Conservation (phyloP, 2,797 vertebrate genomes). For the Ptychadena robeensis region DNA sequence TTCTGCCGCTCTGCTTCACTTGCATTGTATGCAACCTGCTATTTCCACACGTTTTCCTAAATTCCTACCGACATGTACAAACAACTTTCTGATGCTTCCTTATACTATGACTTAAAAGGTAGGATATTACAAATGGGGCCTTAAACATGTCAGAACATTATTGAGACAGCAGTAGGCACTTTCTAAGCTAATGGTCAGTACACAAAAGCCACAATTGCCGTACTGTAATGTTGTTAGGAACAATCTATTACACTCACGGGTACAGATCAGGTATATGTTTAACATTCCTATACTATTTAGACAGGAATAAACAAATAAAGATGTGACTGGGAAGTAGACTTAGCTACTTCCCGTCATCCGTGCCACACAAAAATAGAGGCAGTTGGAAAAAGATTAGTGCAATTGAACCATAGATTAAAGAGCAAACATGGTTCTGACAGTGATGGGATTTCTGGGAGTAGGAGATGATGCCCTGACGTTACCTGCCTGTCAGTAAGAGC, state of each 20-base stretch:
- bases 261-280: slow-evolving; percentile 8
- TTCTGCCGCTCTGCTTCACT: background rate
- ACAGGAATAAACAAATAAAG: slow-evolving; percentile 41
- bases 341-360: background rate
- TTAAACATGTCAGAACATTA: slow-evolving; percentile 56
- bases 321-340: slow-evolving; percentile 19
- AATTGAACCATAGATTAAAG: slow-evolving; percentile 56
- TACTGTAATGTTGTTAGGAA: background rate
- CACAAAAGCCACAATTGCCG: slow-evolving; percentile 32
- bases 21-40: background rate
- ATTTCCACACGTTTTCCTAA: slow-evolving; percentile 51
- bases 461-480: slow-evolving; percentile 56
- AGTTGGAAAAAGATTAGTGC: slow-evolving; percentile 43
- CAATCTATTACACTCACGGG: background rate
- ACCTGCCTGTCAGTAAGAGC: slow-evolving; percentile 57
- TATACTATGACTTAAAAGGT: slow-evolving; percentile 52
- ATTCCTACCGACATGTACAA: slow-evolving; percentile 57
- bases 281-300: slow-evolving; percentile 14
- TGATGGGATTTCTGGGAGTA: slow-evolving; percentile 45
- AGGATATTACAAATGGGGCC: slow-evolving; percentile 63
- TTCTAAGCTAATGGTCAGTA: slow-evolving; percentile 41
- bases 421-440: slow-evolving; percentile 56
- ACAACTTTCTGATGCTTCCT: slow-evolving; percentile 58
- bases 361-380: slow-evolving; percentile 48
- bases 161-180: slow-evolving; percentile 61